phyloP scores from a whole-genome alignment of 2,888 invertebrate species.

The Microdon myrmicae region DNA sequence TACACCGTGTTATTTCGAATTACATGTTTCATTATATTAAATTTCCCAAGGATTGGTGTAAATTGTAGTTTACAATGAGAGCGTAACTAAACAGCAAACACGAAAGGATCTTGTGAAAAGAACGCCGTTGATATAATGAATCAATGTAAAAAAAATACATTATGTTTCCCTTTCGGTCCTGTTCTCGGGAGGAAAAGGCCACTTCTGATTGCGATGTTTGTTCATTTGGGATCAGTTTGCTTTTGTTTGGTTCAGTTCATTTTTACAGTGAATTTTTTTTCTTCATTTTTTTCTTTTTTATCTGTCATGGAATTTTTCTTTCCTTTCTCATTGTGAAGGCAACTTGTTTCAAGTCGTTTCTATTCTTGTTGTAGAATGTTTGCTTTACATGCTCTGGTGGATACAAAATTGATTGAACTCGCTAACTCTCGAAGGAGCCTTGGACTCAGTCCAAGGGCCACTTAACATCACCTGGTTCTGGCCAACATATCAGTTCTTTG shows the following conservation, averaged over 20 bases:
- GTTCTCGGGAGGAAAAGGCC: background rate
- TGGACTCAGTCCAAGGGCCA: constrained; percentile 44
- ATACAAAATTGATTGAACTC: constrained; percentile 49
- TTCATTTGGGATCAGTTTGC: constrained; percentile 51
- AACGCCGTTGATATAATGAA: constrained; percentile 23
- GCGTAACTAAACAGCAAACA: constrained; percentile 12
- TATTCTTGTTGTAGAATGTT: constrained; percentile 42
- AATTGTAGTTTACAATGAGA: constrained; percentile 22
- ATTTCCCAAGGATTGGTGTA: constrained; percentile 34
- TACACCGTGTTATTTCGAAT: constrained; percentile 14
- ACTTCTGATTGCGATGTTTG: constrained; percentile 48
- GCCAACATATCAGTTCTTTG: too few species aligned
- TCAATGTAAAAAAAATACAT: constrained; percentile 9
- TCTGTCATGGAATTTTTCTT: too few species aligned
- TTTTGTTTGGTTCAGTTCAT: constrained; percentile 48
- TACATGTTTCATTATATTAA: constrained; percentile 17
- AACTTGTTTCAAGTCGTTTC: constrained; percentile 35
- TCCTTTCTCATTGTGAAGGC: too few species aligned
- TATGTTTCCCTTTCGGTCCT: background rate
- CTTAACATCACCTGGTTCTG: constrained; percentile 42
- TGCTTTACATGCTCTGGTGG: constrained; percentile 45
- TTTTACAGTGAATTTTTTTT: constrained; percentile 19
- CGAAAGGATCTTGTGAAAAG: constrained; percentile 17
- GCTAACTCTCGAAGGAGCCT: constrained; percentile 15
- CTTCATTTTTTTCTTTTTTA: constrained; percentile 1